Base-by-base conservation (phyloP, 2,113 vertebrate genomes). In the Eulemur rufifrons region DNA sequence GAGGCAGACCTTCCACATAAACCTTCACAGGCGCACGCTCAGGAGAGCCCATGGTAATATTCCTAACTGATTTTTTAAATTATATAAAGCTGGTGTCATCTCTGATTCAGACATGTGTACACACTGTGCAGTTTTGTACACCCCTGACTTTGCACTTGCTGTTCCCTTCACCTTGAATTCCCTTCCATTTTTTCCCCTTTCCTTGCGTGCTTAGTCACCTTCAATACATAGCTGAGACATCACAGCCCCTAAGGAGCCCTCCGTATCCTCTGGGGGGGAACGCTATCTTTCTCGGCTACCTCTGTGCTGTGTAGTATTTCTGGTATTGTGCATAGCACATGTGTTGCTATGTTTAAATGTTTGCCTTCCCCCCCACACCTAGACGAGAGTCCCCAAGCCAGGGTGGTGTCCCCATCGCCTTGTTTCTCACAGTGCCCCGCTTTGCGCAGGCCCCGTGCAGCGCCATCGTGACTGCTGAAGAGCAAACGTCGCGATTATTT, bases 221-320 rank as follows among this genome's bases (percentile, higher is more conserved):
- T 92, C 69, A 32, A 11, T 13, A 27, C 61, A 14, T 0, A 25
- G 42, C 47, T 17, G 17, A 32, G 86, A 52, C 6, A 20, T n/a
- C 3, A 68, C 2, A 32, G 47, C 29, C 37, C 47, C 71, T 66
- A 14, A 6, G 17, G 66, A 32, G 64, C 25, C 59, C 8, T 76
- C 59, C 2, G 0, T 6, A 29, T 5, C 34, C 56, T 21, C 0
- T 4, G 0, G 42, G 56, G 56, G 56, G 68, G 45, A 23, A 12
- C 69, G 0, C 9, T 8, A 14, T 18, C 9, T 78, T n/a, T 25
- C 17, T 52, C 11, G 21, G 20, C 13, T 25, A 50, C 42, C 5
- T 64, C 25, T 54, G 25, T 18, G 20, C 61, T 39, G 8, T 29
- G 12, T 27, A 29, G 0, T 17, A 25, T 82, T 50, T 66, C 32